Percentiles rank a stretch among this genome's conserved stretches.
phyloP scores from a whole-genome alignment of 2,888 invertebrate species.

The Leptinotarsa haldemani region DNA sequence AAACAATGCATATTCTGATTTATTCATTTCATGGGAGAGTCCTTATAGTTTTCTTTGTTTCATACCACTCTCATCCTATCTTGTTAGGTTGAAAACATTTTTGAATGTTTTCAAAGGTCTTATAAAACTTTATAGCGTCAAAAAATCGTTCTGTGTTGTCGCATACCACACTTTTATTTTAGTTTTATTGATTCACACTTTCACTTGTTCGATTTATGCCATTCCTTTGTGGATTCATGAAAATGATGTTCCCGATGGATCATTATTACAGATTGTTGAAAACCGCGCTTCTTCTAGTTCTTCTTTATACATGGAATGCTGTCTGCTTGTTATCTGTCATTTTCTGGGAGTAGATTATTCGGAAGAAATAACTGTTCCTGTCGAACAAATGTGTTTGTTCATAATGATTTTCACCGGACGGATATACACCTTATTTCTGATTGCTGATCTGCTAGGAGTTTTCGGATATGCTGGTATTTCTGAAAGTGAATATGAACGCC shows the following conservation, averaged over 20 bases:
- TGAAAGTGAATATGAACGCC: conserved; percentile 64
- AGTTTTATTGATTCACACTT: neutral
- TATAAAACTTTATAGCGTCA: neutral
- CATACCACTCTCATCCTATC: neutral
- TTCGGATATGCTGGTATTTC: conserved; percentile 57
- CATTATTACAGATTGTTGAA: neutral
- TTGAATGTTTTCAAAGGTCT: neutral
- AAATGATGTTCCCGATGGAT: neutral
- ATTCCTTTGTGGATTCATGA: neutral
- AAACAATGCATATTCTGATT: neutral
- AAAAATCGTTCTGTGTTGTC: neutral
- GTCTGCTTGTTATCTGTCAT: conserved; percentile 19
- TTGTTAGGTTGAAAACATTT: neutral
- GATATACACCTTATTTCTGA: conserved; percentile 52
- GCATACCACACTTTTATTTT: neutral
- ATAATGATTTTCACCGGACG: conserved; percentile 50
- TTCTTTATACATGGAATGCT: conserved; percentile 18
- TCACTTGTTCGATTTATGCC: neutral
- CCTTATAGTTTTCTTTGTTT: neutral
- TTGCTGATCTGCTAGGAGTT: conserved; percentile 52
- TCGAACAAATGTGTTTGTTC: conserved; percentile 50
- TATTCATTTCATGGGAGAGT: neutral
- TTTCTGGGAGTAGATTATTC: conserved; percentile 23
- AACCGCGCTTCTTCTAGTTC: neutral
- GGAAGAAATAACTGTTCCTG: conserved; percentile 7